Evolutionary conservation across 2,888 invertebrate species (phyloP), one percentile per base, ranked within the genome.

Genomic region (Trichacis sp.): DNA sequence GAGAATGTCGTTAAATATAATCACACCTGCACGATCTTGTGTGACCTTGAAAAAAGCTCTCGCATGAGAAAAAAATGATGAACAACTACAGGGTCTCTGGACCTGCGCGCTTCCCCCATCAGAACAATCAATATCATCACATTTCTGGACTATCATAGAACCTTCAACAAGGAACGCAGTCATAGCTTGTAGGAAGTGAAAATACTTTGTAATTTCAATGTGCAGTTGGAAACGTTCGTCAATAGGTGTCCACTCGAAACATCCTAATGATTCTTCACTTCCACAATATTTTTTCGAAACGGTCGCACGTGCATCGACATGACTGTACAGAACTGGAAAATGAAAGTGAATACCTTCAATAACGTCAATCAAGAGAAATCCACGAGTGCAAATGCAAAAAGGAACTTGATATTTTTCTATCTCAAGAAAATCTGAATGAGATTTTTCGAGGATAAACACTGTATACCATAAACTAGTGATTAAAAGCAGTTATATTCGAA

Each of bases 61-160:
- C 11, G 9, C 3, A 42, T 42, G 36, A 24, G 36, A 36, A 12
- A 42, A 42, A 8, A 12, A n/a, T 11, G 18, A 42, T 62, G 24
- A 38, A 58, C n/a, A 65, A 43, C 36, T 18, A 38, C 36, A 24
- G 30, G 19, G 38, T n/a, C 45, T 38, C 15, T 17, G 24, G 73
- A 68, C 78, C 71, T 80, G 80, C 80, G 80, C 80, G 71, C 68
- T 73, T 64, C 71, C 29, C 38, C 48, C 55, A 40, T 51, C 58
- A 52, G 67, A 46, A 65, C 74, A 79, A 80, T 80, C 80, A 79
- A 80, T 80, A 80, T 73, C 70, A 55, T 56, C 69, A 64, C 52
- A 73, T 75, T 67, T 74, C 73, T 73, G 71, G 73, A 72, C 64
- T 64, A 63, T 66, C 63, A 61, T 65, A 68, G 68, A 68, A 68